Evolutionary conservation across 2,888 invertebrate species (phyloP), one percentile per base, ranked within the genome.

Genomic region (Nyleta sp.): DNA sequence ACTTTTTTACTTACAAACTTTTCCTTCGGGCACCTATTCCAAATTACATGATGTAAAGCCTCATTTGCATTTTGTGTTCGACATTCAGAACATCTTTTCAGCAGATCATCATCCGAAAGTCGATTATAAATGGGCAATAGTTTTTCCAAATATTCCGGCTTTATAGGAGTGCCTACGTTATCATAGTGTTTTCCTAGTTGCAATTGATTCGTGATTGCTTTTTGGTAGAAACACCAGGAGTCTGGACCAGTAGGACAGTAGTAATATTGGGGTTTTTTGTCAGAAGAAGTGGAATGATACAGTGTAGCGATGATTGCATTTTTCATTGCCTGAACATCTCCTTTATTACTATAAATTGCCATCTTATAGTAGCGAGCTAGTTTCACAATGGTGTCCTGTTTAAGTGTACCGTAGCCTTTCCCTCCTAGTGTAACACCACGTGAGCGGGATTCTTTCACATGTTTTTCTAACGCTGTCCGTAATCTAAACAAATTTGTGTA

Each of bases 281-380:
- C 55, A 55, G 55, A 20, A 6, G 55, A 74, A 3, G 57, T 38
- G 22, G 38, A 48, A 28, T 74, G 65, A 15, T 74, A 67, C 11
- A 31, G 31, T 10, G 64, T 57, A 7, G 50, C 40, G 17, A 74
- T 22, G 11, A 74, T 59, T 6, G 55, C 73, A 20, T 35, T 31
- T 35, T 72, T 64, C 64, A 72, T 72, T 10, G 22, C 11, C 24
- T 10, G 20, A 18, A 64, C 15, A 42, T 42, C 17, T 18, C 53
- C 42, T 11, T 62, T 62, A 42, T 67, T 59, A 65, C 42, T 67
- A 67, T 74, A 4, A 35, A 73, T 73, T 3, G 65, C 73, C 11
- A 20, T 38, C 48, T 73, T 46, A 11, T 73, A 73, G 42, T 74
- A 74, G 17, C 40, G 55, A 24, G 42, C 40, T 15, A 67, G 44